These are phyloP conservation scores for Drosophila barbarae DNA, from an alignment of 2,888 invertebrate genomes.

Conservation along the genomic window DNA sequence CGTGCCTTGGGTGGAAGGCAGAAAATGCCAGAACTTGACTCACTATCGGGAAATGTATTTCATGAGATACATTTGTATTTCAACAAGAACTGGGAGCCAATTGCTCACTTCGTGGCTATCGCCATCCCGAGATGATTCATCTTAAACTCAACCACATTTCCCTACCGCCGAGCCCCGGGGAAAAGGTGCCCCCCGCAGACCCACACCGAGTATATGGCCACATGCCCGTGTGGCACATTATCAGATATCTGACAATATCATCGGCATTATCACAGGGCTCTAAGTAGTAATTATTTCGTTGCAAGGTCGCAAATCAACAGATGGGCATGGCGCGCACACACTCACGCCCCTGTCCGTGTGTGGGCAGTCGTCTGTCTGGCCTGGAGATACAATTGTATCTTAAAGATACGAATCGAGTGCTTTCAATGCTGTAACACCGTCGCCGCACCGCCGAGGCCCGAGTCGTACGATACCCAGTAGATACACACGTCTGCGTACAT, in stretches of 20 bases:
- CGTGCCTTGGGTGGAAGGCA: neutral
- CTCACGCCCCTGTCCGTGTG: neutral
- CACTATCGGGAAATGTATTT: slow-evolving; percentile 4
- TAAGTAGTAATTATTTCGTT: slow-evolving; percentile 30
- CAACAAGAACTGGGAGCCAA: neutral
- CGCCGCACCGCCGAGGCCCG: slow-evolving; percentile 4
- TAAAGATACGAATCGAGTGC: slow-evolving; percentile 27
- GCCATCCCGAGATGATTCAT: slow-evolving; percentile 15
- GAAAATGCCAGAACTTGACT: slow-evolving; percentile 5
- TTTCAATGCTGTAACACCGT: slow-evolving; percentile 23
- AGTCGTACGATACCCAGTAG: slow-evolving; percentile 26
- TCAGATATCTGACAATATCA: slow-evolving; percentile 4
- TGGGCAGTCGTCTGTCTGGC: neutral
- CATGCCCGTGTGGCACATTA: slow-evolving; percentile 1
- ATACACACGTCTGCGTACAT: slow-evolving; percentile 10
- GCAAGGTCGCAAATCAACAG: slow-evolving; percentile 43
- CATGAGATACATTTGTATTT: neutral
- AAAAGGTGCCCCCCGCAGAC: neutral
- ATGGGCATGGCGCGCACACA: slow-evolving; percentile 24
- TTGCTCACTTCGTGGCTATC: neutral
- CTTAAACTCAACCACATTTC: slow-evolving; percentile 4
- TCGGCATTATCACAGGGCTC: slow-evolving; percentile 17
- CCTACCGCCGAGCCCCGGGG: neutral
- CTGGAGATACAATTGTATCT: slow-evolving; percentile 27
- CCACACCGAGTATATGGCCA: neutral